Base-by-base conservation (phyloP, 1,140 invertebrate species). In the Venustaconcha ellipsiformis region DNA sequence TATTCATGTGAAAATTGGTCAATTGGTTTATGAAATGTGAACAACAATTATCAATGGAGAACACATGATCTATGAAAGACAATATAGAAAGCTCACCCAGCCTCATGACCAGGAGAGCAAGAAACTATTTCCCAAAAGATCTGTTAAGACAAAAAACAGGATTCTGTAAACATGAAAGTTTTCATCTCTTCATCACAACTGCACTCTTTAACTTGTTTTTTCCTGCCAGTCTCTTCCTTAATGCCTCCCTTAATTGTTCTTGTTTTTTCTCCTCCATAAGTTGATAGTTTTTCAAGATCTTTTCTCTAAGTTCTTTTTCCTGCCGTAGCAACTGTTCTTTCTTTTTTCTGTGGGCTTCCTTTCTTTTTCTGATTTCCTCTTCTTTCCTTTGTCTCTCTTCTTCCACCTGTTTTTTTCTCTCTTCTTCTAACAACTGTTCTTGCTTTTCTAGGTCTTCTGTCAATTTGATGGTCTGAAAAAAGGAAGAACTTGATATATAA, bases 221-320 rank as follows among this genome's bases (percentile, higher is more conserved):
- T 8, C 70, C 72, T 18, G 67, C 64, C 2, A 78, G 23, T 63
- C 74, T 73, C 57, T 74, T 73, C 13, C 76, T 12, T 17, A 78
- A 64, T 57, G 68, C 56, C 60, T 78, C 71, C 14, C 76, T 66
- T n/a, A 69, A 48, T 64, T 74, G 15, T 66, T 73, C 72, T 26
- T 73, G 71, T 59, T 70, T 78, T n/a, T 73, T 56, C 59, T 73
- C 70, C 30, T 74, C 76, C 59, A 58, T 78, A 18, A 20, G 23
- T 62, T 73, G 69, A 55, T 56, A 73, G 17, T 73, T 78, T 37
- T 73, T 73, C n/a, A 78, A 57, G 13, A 73, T 78, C 70, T 73
- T 73, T 56, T 78, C 70, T 62, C 72, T 72, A 48, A 73, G 72
- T 55, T 78, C 72, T n/a, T 78, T 66, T 58, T 78, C 72, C 60